Conservation (phyloP, 2,888 invertebrate species). For the Drosophila longiperda region DNA sequence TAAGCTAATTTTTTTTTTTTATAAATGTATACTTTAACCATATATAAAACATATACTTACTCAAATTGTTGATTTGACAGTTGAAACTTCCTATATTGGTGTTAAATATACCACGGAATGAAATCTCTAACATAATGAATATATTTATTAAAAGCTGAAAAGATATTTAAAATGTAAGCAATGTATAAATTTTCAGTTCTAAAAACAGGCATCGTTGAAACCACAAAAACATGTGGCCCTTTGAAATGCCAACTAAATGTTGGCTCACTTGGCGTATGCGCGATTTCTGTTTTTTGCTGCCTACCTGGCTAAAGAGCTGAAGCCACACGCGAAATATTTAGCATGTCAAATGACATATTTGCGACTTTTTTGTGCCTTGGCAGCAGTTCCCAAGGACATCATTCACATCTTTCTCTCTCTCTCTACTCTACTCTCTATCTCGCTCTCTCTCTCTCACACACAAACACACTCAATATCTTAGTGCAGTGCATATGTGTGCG, state of each 20-base stretch:
- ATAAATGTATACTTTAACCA: neutral
- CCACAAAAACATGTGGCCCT: neutral
- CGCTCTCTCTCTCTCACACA: neutral
- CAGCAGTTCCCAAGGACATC: conserved; percentile 53
- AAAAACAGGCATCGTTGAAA: neutral
- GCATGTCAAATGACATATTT: conserved; percentile 82
- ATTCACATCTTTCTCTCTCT: conserved; percentile 16
- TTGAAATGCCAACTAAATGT: neutral
- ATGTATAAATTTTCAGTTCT: neutral
- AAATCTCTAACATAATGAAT: neutral
- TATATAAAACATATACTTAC: neutral
- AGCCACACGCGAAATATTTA: conserved; percentile 73
- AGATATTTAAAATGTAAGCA: neutral
- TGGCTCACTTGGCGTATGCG: conserved; percentile 51
- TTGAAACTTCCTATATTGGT: neutral
- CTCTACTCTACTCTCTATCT: neutral
- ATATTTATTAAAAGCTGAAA: neutral
- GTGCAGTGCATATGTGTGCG: conserved; percentile 57
- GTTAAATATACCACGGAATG: neutral
- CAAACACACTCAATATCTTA: neutral
- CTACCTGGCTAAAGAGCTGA: conserved; percentile 54
- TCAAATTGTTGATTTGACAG: neutral
- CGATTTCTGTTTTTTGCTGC: conserved; percentile 39
- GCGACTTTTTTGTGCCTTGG: conserved; percentile 54
- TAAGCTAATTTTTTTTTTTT: neutral